A percentile compares a stretch with the other conserved stretches of the same genome.
These are phyloP conservation scores for Morelia viridis DNA, from an alignment of 2,797 vertebrate species.

Conservation along the genomic window DNA sequence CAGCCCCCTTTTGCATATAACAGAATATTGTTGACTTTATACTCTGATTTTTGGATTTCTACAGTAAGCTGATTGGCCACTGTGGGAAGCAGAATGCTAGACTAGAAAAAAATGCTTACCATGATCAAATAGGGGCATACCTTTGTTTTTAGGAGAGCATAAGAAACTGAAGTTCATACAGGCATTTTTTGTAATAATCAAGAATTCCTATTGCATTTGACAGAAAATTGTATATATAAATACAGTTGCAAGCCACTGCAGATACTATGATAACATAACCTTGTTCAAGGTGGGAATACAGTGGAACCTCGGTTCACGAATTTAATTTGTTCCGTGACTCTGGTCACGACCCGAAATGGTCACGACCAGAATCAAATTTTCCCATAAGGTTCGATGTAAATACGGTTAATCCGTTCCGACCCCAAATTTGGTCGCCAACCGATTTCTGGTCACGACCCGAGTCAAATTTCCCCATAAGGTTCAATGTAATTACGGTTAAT, in stretches of 20 bases:
- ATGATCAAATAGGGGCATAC: background rate
- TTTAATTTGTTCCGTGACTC: too few relatives aligned
- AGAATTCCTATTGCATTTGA: background rate
- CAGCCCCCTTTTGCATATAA: background rate
- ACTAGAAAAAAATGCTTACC: background rate
- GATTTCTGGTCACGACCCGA: too few relatives aligned
- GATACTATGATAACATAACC: background rate
- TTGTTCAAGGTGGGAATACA: background rate
- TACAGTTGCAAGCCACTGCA: background rate
- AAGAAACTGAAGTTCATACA: background rate
- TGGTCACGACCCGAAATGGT: too few relatives aligned
- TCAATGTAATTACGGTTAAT: too few relatives aligned
- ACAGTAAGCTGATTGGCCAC: background rate
- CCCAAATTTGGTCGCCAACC: too few relatives aligned
- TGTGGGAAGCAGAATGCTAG: background rate
- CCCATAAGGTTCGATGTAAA: too few relatives aligned
- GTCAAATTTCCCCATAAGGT: too few relatives aligned
- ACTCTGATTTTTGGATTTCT: background rate
- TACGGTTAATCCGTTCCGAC: too few relatives aligned
- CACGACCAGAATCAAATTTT: too few relatives aligned
- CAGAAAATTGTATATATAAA: background rate
- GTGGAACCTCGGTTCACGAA: too few relatives aligned
- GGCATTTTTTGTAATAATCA: background rate
- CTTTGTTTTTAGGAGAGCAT: background rate
- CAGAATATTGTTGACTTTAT: background rate